Percentiles rank a stretch among this genome's conserved stretches.
Conservation (phyloP, 2,113 vertebrate genomes). For the Mormoops blainvillei region DNA sequence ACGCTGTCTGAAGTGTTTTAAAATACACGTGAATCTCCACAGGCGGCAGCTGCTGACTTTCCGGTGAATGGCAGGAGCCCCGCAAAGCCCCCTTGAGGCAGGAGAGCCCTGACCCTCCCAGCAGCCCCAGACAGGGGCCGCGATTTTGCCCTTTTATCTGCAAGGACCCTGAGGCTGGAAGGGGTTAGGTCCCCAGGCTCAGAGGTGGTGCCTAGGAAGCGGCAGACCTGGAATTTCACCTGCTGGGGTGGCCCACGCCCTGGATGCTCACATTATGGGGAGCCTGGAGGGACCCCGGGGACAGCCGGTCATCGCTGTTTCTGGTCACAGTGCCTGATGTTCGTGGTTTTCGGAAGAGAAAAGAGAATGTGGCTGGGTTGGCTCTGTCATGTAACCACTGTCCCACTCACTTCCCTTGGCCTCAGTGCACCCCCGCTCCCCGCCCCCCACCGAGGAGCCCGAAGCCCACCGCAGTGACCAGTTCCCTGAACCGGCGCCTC, state of each 20-base stretch:
- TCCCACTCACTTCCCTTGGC: slow-evolving; percentile 28
- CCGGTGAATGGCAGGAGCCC: neutral
- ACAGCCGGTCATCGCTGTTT: neutral
- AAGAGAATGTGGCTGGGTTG: neutral
- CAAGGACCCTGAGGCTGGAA: neutral
- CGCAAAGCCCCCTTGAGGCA: neutral
- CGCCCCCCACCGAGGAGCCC: neutral
- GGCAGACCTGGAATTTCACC: neutral
- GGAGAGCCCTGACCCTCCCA: neutral
- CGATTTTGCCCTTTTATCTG: neutral
- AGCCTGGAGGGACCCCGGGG: neutral
- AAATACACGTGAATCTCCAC: neutral
- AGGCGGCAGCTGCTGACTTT: neutral
- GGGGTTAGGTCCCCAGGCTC: neutral
- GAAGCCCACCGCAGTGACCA: neutral
- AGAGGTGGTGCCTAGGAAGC: neutral
- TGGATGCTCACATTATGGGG: fast-evolving
- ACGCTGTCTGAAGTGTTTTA: neutral
- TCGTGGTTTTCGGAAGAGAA: neutral
- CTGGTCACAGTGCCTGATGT: neutral
- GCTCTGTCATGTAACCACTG: neutral
- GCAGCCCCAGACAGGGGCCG: fast-evolving
- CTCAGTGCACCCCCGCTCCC: neutral
- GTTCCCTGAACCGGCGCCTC: neutral
- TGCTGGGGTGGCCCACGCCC: fast-evolving